Evolutionary conservation across 2,888 invertebrate species (phyloP).

Genomic region (Drosophila buzzatii): DNA sequence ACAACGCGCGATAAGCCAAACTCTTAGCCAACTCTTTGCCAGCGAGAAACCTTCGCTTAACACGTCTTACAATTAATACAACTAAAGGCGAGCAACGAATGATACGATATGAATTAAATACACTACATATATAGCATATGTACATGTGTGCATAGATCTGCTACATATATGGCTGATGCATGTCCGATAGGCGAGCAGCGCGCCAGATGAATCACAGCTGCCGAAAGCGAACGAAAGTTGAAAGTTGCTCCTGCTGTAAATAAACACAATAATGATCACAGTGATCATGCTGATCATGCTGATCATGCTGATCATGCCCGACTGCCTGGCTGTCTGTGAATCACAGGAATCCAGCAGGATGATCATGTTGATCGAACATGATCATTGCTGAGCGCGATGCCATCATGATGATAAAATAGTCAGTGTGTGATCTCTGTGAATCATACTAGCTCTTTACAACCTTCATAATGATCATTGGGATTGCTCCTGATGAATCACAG

Average conservation of each 20-base stretch:
- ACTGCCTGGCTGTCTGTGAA: background rate
- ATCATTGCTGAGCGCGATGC: background rate
- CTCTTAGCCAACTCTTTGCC: conserved; percentile 4
- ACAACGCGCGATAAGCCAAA: conserved; percentile 39
- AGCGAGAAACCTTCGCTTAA: conserved; percentile 35
- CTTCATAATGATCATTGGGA: background rate
- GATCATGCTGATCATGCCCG: background rate
- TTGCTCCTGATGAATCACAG: background rate
- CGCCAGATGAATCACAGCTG: background rate
- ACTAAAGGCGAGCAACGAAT: background rate
- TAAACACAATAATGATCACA: background rate
- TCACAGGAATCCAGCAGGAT: conserved; percentile 2
- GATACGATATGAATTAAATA: background rate
- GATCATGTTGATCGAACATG: background rate
- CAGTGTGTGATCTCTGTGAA: background rate
- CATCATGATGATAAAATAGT: background rate
- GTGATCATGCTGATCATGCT: background rate
- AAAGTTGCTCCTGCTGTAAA: background rate
- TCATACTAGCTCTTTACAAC: background rate
- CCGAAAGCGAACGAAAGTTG: background rate
- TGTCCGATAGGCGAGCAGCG: background rate
- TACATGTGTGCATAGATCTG: background rate
- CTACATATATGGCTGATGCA: background rate
- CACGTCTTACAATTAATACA: conserved; percentile 33
- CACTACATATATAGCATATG: background rate